A percentile compares a stretch with the other conserved stretches of the same genome.
These are phyloP conservation scores for Cossypha polioptera DNA, from an alignment of 2,797 vertebrate genomes.

Conservation along the genomic window DNA sequence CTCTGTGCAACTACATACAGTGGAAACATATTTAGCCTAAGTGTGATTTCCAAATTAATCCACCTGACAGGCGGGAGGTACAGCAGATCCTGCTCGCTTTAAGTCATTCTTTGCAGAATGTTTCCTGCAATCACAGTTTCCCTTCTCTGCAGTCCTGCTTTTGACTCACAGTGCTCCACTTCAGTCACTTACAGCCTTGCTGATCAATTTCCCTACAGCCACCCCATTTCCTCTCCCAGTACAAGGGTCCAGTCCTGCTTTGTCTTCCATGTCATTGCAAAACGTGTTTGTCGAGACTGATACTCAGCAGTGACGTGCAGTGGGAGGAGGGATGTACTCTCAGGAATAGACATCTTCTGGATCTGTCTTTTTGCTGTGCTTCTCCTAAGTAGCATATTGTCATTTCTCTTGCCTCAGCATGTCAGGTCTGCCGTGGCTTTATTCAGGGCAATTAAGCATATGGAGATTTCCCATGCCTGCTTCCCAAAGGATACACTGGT, in stretches of 20 bases:
- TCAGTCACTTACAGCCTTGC: not conserved
- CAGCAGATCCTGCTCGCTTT: not conserved
- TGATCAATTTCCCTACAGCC: not conserved
- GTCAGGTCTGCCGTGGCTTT: not conserved
- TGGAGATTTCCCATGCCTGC: not conserved
- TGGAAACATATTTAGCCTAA: slow-evolving; percentile 38
- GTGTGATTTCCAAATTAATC: slow-evolving; percentile 48
- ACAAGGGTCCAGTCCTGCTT: not conserved
- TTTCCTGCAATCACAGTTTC: not conserved
- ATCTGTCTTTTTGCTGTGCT: not conserved
- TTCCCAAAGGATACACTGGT: not conserved
- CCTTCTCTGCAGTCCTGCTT: not conserved
- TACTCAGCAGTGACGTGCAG: fast-evolving
- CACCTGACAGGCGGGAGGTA: slow-evolving; percentile 33
- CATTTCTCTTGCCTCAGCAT: not conserved
- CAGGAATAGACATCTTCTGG: not conserved
- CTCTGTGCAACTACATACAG: slow-evolving; percentile 14
- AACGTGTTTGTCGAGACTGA: not conserved
- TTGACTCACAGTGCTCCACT: not conserved
- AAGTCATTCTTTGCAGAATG: not conserved
- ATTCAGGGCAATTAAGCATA: not conserved
- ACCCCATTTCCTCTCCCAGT: not conserved
- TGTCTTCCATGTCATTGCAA: not conserved
- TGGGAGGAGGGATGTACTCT: not conserved
- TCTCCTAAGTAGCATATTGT: not conserved